phyloP scores from a whole-genome alignment of 2,888 invertebrate genomes.

The Argyresthia albistria region DNA sequence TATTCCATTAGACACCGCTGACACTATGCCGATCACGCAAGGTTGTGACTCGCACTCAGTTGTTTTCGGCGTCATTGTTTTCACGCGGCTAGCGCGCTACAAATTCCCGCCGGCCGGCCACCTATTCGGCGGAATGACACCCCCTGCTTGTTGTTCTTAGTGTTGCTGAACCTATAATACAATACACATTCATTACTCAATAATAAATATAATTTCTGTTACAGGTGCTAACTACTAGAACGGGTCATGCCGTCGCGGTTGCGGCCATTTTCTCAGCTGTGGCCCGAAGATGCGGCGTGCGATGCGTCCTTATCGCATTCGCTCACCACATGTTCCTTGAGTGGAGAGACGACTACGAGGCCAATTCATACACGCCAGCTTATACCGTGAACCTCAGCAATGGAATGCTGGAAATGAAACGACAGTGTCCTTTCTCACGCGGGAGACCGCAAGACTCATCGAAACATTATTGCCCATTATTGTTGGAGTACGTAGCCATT shows the following conservation, averaged over 20 bases:
- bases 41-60: too few species aligned
- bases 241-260: conserved; percentile 28
- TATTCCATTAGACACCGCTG: too few species aligned
- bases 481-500: conserved; percentile 30
- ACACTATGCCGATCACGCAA: too few species aligned
- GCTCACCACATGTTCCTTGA: conserved; percentile 46
- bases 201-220: too few species aligned
- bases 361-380: conserved; percentile 3
- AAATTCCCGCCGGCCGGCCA: too few species aligned
- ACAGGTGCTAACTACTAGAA: conserved; percentile 31
- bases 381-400: conserved; percentile 32
- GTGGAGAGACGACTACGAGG: conserved; percentile 25
- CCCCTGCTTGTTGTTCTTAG: too few species aligned
- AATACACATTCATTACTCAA: too few species aligned
- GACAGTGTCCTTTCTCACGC: conserved; percentile 34
- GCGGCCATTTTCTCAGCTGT: conserved; percentile 39
- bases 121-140: too few species aligned
- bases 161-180: too few species aligned
- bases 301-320: conserved; percentile 37
- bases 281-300: conserved; percentile 35
- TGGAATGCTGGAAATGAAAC: conserved; percentile 29
- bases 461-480: conserved; percentile 28
- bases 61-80: too few species aligned
- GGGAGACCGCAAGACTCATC: conserved; percentile 8
- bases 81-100: too few species aligned